These are phyloP conservation scores for Nestor notabilis DNA, from an alignment of 2,113 vertebrate species.

Conservation along the genomic window DNA sequence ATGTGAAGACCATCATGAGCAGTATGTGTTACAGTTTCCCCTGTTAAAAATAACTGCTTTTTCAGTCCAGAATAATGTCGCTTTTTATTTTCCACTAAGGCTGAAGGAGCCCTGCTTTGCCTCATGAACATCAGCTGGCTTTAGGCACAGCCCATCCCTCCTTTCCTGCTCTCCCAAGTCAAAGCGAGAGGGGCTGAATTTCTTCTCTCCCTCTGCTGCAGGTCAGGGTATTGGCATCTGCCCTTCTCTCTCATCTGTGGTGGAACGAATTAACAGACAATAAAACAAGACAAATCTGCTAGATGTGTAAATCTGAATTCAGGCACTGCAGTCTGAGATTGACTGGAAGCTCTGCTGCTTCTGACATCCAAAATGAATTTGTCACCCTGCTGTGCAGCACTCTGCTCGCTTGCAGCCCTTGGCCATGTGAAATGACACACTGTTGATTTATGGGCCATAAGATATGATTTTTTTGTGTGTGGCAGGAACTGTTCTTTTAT, in stretches of 20 bases:
- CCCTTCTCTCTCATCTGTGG: not conserved
- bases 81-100: not conserved
- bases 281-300: not conserved
- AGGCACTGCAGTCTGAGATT: not conserved
- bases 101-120: not conserved
- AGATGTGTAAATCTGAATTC: not conserved
- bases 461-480: not conserved
- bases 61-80: not conserved
- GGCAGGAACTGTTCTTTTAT: not conserved
- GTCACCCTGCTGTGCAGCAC: fast-evolving
- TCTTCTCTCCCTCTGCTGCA: not conserved
- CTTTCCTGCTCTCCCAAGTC: not conserved
- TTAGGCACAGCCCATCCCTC: not conserved
- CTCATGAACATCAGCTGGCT: not conserved
- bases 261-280: not conserved
- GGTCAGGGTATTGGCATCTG: not conserved
- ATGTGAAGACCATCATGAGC: not conserved
- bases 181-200: not conserved
- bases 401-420: not conserved
- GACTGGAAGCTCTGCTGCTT: not conserved
- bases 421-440: not conserved
- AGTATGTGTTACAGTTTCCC: fast-evolving
- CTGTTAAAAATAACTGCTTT: not conserved
- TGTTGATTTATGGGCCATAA: not conserved
- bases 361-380: not conserved